phyloP scores from a whole-genome alignment of 2,113 vertebrate genomes.

The Struthidea cinerea region DNA sequence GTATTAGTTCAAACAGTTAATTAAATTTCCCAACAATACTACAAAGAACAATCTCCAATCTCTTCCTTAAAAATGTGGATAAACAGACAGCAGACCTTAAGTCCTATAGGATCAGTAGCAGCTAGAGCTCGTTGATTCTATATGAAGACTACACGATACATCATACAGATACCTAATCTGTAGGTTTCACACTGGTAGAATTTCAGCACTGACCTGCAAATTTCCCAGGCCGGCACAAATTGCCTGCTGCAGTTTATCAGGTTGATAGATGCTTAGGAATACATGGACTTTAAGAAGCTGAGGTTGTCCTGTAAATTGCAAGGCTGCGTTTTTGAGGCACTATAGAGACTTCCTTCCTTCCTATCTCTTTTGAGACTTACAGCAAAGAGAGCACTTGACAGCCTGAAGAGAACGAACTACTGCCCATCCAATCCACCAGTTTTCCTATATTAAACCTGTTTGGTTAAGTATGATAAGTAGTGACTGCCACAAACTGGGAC shows the following conservation, averaged over 20 bases:
- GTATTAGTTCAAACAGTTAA: background rate
- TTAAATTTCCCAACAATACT: background rate
- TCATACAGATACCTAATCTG: background rate
- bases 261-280: background rate
- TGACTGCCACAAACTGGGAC: background rate
- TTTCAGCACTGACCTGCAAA: background rate
- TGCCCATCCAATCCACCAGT: background rate
- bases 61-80: background rate
- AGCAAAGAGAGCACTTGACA: background rate
- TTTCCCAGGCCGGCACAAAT: background rate
- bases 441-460: background rate
- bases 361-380: background rate
- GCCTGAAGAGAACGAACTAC: background rate
- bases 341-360: background rate
- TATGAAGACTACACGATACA: background rate
- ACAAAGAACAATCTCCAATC: background rate
- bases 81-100: background rate
- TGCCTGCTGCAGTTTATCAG: background rate
- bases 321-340: accelerated
- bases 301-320: background rate
- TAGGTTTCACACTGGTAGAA: background rate
- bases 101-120: background rate
- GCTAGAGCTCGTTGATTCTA: background rate
- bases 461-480: background rate
- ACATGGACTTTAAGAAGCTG: background rate